Evolutionary conservation across 1,140 invertebrate genomes (phyloP).

Genomic region (Zaprionus inermis): DNA sequence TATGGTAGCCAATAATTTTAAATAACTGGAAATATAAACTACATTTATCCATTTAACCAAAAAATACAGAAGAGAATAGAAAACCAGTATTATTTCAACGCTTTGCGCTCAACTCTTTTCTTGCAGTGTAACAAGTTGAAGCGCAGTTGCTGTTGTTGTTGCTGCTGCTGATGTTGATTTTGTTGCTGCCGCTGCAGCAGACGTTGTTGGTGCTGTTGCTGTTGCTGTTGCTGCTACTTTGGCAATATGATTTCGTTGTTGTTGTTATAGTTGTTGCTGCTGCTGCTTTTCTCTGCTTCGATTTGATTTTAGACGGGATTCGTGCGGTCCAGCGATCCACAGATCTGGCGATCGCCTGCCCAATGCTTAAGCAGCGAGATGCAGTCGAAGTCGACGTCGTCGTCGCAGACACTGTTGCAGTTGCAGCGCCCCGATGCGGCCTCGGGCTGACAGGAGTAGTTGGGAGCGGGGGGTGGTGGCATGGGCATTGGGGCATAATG

Average conservation of each 20-base stretch:
- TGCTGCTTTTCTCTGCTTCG: conserved; percentile 58
- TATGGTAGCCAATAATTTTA: too few species aligned
- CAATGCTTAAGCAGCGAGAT: conserved; percentile 33
- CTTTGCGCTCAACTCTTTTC: conserved; percentile 19
- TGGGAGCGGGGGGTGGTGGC: conserved; percentile 10
- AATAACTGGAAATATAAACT: too few species aligned
- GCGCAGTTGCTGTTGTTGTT: conserved; percentile 55
- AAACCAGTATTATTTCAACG: neutral
- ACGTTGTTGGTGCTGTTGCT: conserved; percentile 38
- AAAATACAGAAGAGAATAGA: too few species aligned
- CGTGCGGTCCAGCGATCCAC: conserved; percentile 56
- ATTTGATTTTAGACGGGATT: conserved; percentile 67
- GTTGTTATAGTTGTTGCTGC: conserved; percentile 58
- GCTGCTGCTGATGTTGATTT: conserved; percentile 38
- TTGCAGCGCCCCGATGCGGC: conserved; percentile 6
- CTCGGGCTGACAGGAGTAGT: conserved; percentile 5
- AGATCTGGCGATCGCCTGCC: conserved; percentile 22
- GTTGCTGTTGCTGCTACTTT: conserved; percentile 67
- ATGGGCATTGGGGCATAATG: conserved; percentile 53
- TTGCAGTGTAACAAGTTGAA: conserved; percentile 64
- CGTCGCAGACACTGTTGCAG: conserved; percentile 14
- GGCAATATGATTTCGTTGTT: conserved; percentile 76
- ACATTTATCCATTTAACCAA: too few species aligned
- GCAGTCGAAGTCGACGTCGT: conserved; percentile 28
- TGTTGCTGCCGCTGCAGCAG: conserved; percentile 40